Base-by-base conservation (phyloP, 2,888 invertebrate species). In the Drosophila longiperda region DNA sequence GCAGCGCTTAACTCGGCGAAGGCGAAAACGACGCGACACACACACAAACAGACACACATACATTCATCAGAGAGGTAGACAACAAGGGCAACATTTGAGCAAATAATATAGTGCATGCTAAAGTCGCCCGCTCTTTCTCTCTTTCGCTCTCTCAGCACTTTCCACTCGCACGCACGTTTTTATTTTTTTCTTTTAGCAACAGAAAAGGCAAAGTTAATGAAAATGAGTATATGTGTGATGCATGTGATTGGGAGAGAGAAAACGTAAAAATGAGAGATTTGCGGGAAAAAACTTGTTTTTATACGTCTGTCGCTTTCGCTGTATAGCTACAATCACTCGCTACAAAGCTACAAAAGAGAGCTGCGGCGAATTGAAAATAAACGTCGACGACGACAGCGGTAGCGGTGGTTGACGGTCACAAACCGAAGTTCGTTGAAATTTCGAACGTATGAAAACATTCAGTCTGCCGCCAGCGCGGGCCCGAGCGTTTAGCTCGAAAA, bases 391-490 rank as follows among this genome's bases (percentile, higher is more conserved):
- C 82, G 66, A 70, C 84, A 73, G 61, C 71, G 72, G 73, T 87
- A 58, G 69, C 68, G 64, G 69, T 66, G 74, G 81, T 66, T 66
- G 75, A 72, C 71, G 76, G 68, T 75, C 80, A 75, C 87, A 85
- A 82, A 82, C 80, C 77, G 80, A 86, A 80, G 84, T 87, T 88
- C 75, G 83, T 81, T 79, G 84, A 89, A 89, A 89, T 82, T 83
- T 85, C 65, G 76, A 87, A 82, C 81, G 89, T 86, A 81, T 79
- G 87, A 79, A 87, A 87, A 85, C 73, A 65, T 89, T 85, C 89
- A 85, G 84, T 85, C 87, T 83, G 89, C 89, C 87, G 89, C 82
- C 84, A 89, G 87, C 84, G 79, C 87, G 89, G 87, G 81, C 66
- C 83, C 83, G 83, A 79, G 87, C 85, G 80, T 76, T 81, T 82